Evolutionary conservation across 2,888 invertebrate species (phyloP).

Genomic region (Druceiella hillmani): DNA sequence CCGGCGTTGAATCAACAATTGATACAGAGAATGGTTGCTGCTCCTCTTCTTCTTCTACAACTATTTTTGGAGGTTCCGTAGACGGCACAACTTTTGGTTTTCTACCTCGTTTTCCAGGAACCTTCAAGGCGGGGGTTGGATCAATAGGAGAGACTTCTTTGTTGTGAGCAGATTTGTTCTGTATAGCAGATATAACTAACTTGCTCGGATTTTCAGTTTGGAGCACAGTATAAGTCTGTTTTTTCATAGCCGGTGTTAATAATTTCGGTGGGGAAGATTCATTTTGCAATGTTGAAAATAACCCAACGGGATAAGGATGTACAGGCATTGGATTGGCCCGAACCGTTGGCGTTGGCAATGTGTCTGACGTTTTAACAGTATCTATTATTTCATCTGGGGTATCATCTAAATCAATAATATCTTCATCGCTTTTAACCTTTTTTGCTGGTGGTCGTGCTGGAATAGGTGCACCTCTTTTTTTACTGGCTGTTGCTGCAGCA

Average conservation of each 20-base stretch:
- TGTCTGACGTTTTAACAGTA: too few species aligned
- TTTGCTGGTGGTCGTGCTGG: slow-evolving; percentile 17
- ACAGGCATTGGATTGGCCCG: too few species aligned
- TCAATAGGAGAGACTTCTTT: too few species aligned
- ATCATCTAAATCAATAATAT: slow-evolving; percentile 28
- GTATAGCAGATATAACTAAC: slow-evolving; percentile 41
- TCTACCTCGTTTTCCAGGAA: slow-evolving; percentile 30
- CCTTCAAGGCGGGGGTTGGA: too few species aligned
- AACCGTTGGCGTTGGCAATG: too few species aligned
- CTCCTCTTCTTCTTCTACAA: slow-evolving; percentile 5
- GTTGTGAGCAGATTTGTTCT: too few species aligned
- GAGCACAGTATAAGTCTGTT: slow-evolving; percentile 43
- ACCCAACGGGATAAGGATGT: slow-evolving; percentile 42
- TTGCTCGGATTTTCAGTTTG: slow-evolving; percentile 46
- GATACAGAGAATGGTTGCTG: slow-evolving; percentile 32
- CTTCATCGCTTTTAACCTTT: slow-evolving; percentile 13
- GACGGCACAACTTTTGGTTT: slow-evolving; percentile 30
- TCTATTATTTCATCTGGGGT: slow-evolving; percentile 4
- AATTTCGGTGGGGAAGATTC: slow-evolving; percentile 27
- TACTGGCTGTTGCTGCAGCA: too few species aligned
- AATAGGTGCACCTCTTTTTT: too few species aligned
- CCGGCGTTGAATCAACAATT: slow-evolving; percentile 31
- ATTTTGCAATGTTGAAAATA: slow-evolving; percentile 36
- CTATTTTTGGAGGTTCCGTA: slow-evolving; percentile 12
- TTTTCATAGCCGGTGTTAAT: slow-evolving; percentile 40